These are phyloP conservation scores for Cistogaster globosa DNA, from an alignment of 2,888 invertebrate species.

Conservation along the genomic window DNA sequence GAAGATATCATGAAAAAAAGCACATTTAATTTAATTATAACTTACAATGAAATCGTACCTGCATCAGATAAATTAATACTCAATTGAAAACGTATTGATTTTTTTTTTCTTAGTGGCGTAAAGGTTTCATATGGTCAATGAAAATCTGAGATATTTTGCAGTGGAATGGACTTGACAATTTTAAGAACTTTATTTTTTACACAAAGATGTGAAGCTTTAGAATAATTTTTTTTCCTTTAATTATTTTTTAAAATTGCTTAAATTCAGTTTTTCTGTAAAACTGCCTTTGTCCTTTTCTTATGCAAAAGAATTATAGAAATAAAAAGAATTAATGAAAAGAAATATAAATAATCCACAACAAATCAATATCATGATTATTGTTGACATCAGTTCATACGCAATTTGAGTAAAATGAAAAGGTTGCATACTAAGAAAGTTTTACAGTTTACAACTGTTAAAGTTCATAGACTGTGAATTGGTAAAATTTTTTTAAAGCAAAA, in stretches of 20 bases:
- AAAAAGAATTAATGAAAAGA: slow-evolving; percentile 1
- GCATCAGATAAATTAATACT: background rate
- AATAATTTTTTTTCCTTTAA: background rate
- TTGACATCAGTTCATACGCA: slow-evolving; percentile 49
- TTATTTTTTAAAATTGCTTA: slow-evolving; percentile 42
- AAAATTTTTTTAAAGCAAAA: no score
- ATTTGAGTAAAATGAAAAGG: slow-evolving; percentile 40
- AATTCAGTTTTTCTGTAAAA: slow-evolving; percentile 14
- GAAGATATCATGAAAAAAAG: background rate
- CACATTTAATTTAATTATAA: background rate
- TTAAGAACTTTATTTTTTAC: background rate
- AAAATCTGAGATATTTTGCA: background rate
- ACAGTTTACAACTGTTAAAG: background rate
- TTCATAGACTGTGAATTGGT: background rate
- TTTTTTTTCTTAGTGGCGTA: background rate
- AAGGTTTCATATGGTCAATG: slow-evolving; percentile 4
- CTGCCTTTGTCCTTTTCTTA: background rate
- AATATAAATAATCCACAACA: slow-evolving; percentile 14
- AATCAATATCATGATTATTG: slow-evolving; percentile 38
- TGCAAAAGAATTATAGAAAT: background rate
- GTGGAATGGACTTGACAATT: background rate
- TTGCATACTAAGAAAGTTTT: slow-evolving; percentile 5
- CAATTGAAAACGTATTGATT: slow-evolving; percentile 2
- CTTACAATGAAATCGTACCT: background rate
- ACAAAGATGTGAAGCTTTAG: background rate